phyloP scores from a whole-genome alignment of 2,888 invertebrate species.

The Cryptocephalus moraei region DNA sequence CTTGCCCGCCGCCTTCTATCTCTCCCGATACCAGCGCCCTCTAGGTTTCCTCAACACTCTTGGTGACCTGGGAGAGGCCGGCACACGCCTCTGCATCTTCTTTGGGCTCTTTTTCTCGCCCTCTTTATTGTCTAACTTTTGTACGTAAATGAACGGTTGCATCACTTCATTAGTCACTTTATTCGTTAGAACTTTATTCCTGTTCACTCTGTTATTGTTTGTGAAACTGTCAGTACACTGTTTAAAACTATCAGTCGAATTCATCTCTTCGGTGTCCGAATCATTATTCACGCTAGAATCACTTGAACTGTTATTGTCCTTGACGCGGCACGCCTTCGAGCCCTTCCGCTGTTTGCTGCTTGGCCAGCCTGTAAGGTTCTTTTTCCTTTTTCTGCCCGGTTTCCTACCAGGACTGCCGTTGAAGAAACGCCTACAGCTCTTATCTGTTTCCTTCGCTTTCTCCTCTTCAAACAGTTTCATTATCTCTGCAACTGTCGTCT shows the following conservation, averaged over 20 bases:
- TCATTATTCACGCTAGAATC: constrained; percentile 24
- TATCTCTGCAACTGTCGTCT: constrained; percentile 28
- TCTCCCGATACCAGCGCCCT: constrained; percentile 37
- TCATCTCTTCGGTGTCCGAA: constrained; percentile 19
- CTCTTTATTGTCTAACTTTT: constrained; percentile 46
- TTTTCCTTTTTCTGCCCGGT: constrained; percentile 48
- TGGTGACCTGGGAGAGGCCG: constrained; percentile 34
- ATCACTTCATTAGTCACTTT: constrained; percentile 32
- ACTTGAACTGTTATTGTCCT: constrained; percentile 22
- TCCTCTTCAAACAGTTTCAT: constrained; percentile 35
- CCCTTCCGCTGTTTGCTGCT: constrained; percentile 39
- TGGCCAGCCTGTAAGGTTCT: constrained; percentile 79
- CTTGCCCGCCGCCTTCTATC: constrained; percentile 22
- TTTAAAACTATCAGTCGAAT: constrained; percentile 21
- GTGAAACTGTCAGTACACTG: not conserved
- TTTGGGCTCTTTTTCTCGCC: constrained; percentile 11
- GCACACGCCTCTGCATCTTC: constrained; percentile 22
- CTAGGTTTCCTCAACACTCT: constrained; percentile 33
- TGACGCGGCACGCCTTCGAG: constrained; percentile 10
- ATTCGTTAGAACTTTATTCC: constrained; percentile 27
- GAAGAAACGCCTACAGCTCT: constrained; percentile 14
- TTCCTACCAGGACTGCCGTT: constrained; percentile 26
- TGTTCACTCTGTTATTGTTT: not conserved
- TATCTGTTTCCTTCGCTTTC: constrained; percentile 32
- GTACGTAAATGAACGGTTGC: constrained; percentile 57